Evolutionary conservation across 2,888 invertebrate genomes (phyloP), one percentile per base, ranked within the genome.

Genomic region (Nematopogon swammerdamellus): DNA sequence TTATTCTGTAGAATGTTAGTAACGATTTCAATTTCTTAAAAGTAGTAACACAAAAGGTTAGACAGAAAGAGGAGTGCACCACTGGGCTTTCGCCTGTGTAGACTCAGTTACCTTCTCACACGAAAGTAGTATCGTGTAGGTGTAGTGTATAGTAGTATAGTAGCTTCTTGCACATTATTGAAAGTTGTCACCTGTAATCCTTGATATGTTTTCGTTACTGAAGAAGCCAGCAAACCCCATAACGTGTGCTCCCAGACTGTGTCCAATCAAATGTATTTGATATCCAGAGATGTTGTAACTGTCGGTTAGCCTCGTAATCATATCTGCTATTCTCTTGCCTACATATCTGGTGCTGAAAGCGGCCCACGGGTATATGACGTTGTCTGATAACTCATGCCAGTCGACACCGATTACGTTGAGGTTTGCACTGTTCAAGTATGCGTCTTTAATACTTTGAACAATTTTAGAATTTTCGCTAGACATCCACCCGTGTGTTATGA

Each of bases 221-320:
- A 80, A 71, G 72, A 77, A 55, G 60, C 83, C 84, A 2, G 84
- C 77, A 57, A 80, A 81, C 3, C 84, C 85, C 79, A 82, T 82
- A 3, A 83, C 77, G 45, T 85, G 85, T 0, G 85, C 83, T 19
- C 85, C 85, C 51, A 85, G 65, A 58, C 84, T 84, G 55, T 85
- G 85, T 0, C 81, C 81, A 46, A 80, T 68, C 47, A 81, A 59
- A 59, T 81, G 76, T 45, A 75, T 60, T 43, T 57, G 57, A 10
- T 59, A 59, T 8, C 63, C 63, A 25, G 57, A 49, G 1, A 67
- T 25, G 10, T 59, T 46, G 51, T 65, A 70, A 1, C 60, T 59
- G 36, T 53, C 54, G 11, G 54, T 53, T 10, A 75, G 55, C 2
- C 64, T 58, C 14, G 61, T 54, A 2, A 79, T 50, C 42, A 79